Conservation (phyloP, 2,113 vertebrate genomes). For the Hippoglossus stenolepis region DNA sequence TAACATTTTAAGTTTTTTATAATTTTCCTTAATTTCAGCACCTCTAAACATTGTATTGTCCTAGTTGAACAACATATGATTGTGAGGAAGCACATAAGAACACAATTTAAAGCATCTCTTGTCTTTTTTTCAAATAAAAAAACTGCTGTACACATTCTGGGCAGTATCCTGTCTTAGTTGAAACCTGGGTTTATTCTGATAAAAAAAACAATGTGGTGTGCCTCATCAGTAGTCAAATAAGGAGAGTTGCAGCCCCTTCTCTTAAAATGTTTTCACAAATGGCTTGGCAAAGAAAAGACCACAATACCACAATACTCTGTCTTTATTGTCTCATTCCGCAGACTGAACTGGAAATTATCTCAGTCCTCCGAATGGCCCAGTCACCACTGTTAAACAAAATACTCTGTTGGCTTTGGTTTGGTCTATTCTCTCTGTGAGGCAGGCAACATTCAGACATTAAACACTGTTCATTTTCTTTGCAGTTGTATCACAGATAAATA, state of each 20-base stretch:
- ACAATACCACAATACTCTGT: too few species aligned
- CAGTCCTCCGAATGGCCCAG: slow-evolving; percentile 10
- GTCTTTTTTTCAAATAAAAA: neutral
- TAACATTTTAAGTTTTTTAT: too few species aligned
- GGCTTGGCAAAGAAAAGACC: too few species aligned
- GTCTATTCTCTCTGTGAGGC: neutral
- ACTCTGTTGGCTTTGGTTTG: neutral
- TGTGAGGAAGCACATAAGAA: neutral
- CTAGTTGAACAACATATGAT: neutral
- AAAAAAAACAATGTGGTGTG: neutral
- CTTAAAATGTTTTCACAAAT: too few species aligned
- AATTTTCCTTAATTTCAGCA: too few species aligned
- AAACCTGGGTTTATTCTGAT: too few species aligned
- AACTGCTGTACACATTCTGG: neutral
- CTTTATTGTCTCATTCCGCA: neutral
- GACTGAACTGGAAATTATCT: slow-evolving; percentile 35
- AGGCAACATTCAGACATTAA: slow-evolving; percentile 7
- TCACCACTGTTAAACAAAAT: slow-evolving; percentile 11
- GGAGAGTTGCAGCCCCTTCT: too few species aligned
- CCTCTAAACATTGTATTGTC: neutral
- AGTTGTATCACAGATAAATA: slow-evolving; percentile 16
- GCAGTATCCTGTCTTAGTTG: neutral
- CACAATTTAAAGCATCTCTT: neutral
- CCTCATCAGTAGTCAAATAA: neutral
- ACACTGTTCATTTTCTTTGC: slow-evolving; percentile 7